phyloP scores from a whole-genome alignment of 1,140 invertebrate genomes.

The Brachionus sp. region DNA sequence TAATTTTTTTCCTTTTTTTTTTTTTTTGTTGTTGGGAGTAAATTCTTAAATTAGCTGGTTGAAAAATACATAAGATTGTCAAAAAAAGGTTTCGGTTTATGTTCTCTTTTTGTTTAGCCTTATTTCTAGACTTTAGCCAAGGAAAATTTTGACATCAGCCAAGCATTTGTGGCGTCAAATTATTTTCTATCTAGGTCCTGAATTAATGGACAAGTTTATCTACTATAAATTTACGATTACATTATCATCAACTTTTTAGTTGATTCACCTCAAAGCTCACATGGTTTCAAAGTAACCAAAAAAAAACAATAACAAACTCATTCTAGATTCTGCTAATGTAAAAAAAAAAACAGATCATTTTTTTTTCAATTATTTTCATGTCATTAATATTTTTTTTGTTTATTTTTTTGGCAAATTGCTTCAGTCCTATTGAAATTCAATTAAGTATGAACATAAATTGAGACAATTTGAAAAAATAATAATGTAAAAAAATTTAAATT shows the following conservation, averaged over 20 bases:
- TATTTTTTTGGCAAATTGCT: slow-evolving; percentile 27
- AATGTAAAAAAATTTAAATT: slow-evolving; percentile 28
- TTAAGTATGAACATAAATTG: background rate
- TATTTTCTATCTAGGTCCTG: no score
- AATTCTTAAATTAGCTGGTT: background rate
- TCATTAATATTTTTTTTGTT: background rate
- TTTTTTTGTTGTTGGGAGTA: background rate
- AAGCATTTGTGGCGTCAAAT: no score
- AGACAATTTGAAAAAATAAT: slow-evolving; percentile 3
- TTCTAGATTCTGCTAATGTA: slow-evolving; percentile 2
- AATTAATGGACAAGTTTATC: background rate
- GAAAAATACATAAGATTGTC: background rate
- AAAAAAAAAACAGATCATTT: background rate
- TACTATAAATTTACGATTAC: background rate
- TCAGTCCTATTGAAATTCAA: slow-evolving; percentile 23
- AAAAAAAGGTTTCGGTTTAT: background rate
- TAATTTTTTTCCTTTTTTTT: background rate
- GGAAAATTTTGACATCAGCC: no score
- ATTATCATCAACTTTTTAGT: background rate
- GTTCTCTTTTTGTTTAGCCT: background rate
- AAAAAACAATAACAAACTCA: slow-evolving; percentile 10
- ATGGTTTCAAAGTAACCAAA: slow-evolving; percentile 28
- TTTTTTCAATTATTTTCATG: background rate
- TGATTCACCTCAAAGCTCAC: background rate
- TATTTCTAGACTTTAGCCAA: background rate